Percentiles rank a stretch among this genome's conserved stretches.
phyloP scores from a whole-genome alignment of 2,797 vertebrate species.

The Falco berigora region DNA sequence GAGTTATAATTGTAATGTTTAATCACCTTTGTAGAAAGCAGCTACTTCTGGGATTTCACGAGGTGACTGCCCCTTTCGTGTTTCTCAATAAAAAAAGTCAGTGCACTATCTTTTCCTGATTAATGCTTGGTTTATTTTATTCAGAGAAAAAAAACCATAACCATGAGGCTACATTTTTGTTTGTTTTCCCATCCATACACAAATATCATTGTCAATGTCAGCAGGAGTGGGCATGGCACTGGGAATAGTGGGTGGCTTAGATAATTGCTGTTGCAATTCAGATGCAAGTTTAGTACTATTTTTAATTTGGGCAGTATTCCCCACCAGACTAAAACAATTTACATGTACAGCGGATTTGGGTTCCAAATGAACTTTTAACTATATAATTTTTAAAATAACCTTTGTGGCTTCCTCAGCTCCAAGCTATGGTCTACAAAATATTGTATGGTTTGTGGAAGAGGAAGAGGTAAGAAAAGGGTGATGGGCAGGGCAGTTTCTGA shows the following conservation, averaged over 20 bases:
- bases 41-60: background rate
- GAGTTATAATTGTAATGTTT: background rate
- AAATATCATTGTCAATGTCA: background rate
- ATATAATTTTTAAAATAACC: background rate
- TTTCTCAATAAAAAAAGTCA: background rate
- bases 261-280: background rate
- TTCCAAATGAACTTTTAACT: background rate
- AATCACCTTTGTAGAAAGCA: background rate
- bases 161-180: background rate
- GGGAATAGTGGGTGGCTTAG: conserved; percentile 11
- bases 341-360: background rate
- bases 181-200: conserved; percentile 3
- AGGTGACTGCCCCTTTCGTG: background rate
- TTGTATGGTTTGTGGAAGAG: background rate
- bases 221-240: background rate
- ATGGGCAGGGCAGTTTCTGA: background rate
- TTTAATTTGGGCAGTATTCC: background rate
- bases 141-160: background rate
- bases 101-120: background rate
- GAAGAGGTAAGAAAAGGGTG: background rate
- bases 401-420: background rate
- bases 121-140: background rate
- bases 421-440: background rate
- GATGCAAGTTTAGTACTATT: background rate
- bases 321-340: background rate